A percentile compares a stretch with the other conserved stretches of the same genome.
These are phyloP conservation scores for Cherax quadricarinatus DNA, from an alignment of 1,140 invertebrate genomes.

Conservation along the genomic window DNA sequence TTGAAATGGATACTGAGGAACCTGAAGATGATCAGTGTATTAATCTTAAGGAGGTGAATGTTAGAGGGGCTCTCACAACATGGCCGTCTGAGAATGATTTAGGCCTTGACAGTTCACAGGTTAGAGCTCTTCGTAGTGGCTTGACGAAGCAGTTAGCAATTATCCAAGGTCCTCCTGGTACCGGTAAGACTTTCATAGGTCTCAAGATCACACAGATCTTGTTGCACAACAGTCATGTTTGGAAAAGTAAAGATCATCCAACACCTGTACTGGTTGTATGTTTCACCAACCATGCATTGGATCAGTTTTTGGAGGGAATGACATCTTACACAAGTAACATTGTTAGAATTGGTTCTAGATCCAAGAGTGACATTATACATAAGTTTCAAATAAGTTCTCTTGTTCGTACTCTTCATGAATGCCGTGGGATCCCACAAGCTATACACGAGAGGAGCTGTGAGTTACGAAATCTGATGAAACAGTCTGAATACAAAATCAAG, in stretches of 20 bases:
- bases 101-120: slow-evolving; percentile 77
- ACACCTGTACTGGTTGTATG: slow-evolving; percentile 86
- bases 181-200: slow-evolving; percentile 87
- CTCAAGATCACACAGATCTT: slow-evolving; percentile 82
- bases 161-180: slow-evolving; percentile 88
- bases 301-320: slow-evolving; percentile 91
- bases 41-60: slow-evolving; percentile 75
- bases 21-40: background rate
- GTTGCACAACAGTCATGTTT: slow-evolving; percentile 78
- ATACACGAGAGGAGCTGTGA: background rate
- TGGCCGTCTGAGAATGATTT: slow-evolving; percentile 51
- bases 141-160: slow-evolving; percentile 80
- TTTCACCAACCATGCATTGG: slow-evolving; percentile 91
- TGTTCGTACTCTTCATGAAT: background rate
- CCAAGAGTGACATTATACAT: slow-evolving; percentile 80
- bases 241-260: slow-evolving; percentile 40
- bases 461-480: background rate
- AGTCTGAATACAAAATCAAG: background rate
- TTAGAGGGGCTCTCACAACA: slow-evolving; percentile 70
- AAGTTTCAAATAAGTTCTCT: slow-evolving; percentile 64
- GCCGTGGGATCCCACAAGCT: background rate
- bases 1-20: slow-evolving; percentile 18
- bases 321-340: slow-evolving; percentile 77
- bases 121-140: slow-evolving; percentile 77
- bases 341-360: slow-evolving; percentile 85